Percentiles rank a stretch among this genome's conserved stretches.
Conservation (phyloP, 2,797 vertebrate species). For the Sparus aurata region DNA sequence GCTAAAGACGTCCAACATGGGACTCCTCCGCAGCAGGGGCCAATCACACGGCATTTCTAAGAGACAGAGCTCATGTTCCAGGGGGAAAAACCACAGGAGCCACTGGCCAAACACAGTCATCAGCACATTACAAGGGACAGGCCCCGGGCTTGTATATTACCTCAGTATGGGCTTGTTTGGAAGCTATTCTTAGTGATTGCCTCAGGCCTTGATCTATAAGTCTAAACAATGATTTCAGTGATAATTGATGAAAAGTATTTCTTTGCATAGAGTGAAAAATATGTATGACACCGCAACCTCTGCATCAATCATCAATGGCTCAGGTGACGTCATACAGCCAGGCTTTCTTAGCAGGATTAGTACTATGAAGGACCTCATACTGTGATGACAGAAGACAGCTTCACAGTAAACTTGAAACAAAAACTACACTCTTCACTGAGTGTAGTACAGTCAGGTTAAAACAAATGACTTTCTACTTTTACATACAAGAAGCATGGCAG, state of each 20-base stretch:
- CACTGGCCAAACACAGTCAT: conserved; percentile 75
- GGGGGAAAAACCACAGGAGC: conserved; percentile 76
- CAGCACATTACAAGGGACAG: conserved; percentile 72
- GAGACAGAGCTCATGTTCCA: conserved; percentile 75
- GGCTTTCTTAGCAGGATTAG: conserved; percentile 43
- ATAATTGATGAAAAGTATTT: conserved; percentile 11
- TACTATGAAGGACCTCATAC: conserved; percentile 15
- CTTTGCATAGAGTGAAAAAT: conserved; percentile 29
- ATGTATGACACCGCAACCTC: conserved; percentile 11
- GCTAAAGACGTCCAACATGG: conserved; percentile 68
- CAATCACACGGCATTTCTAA: conserved; percentile 61
- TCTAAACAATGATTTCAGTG: neutral
- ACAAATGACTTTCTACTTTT: neutral
- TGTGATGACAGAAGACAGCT: conserved; percentile 28
- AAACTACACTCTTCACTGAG: neutral
- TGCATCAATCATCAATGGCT: conserved; percentile 28
- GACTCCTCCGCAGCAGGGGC: conserved; percentile 61
- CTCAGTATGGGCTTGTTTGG: conserved; percentile 28
- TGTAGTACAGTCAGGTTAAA: conserved; percentile 3
- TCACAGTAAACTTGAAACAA: conserved; percentile 46
- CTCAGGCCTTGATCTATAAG: conserved; percentile 25
- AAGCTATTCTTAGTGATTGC: conserved; percentile 64
- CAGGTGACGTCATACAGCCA: conserved; percentile 33
- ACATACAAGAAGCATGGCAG: neutral
- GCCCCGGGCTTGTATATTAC: conserved; percentile 52